phyloP scores from a whole-genome alignment of 2,797 vertebrate species.

The Moxostoma hubbsi region DNA sequence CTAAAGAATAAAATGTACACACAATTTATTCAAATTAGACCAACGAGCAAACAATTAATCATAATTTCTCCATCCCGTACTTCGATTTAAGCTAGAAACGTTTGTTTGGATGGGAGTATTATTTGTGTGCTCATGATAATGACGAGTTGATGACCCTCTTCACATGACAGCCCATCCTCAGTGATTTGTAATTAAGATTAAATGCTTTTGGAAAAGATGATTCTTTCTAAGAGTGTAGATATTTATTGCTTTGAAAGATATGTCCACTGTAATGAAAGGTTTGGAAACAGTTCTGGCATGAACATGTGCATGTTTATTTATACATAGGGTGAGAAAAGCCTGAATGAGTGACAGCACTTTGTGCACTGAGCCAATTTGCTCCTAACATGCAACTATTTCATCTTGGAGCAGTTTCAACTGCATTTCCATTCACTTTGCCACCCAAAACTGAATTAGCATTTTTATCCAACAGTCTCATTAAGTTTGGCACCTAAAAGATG shows the following conservation, averaged over 20 bases:
- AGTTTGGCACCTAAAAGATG: constrained; percentile 36
- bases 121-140: constrained; percentile 34
- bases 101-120: constrained; percentile 7
- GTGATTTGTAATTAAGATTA: constrained; percentile 30
- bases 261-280: background rate
- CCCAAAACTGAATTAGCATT: constrained; percentile 41
- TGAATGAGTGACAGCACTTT: constrained; percentile 5
- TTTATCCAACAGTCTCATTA: constrained; percentile 51
- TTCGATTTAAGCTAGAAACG: background rate
- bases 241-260: background rate
- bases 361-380: constrained; percentile 14
- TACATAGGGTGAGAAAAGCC: constrained; percentile 25
- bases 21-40: background rate
- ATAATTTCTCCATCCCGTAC: background rate
- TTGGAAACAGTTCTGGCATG: constrained; percentile 4
- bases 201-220: background rate
- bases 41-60: background rate
- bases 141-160: constrained; percentile 21
- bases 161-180: background rate
- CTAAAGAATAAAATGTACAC: constrained; percentile 12
- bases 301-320: constrained; percentile 16
- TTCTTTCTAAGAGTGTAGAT: background rate
- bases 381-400: constrained; percentile 23
- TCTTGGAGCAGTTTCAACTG: constrained; percentile 20
- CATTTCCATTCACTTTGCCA: constrained; percentile 22